Conservation (phyloP, 2,888 invertebrate species). For the Cerastoderma edule region DNA sequence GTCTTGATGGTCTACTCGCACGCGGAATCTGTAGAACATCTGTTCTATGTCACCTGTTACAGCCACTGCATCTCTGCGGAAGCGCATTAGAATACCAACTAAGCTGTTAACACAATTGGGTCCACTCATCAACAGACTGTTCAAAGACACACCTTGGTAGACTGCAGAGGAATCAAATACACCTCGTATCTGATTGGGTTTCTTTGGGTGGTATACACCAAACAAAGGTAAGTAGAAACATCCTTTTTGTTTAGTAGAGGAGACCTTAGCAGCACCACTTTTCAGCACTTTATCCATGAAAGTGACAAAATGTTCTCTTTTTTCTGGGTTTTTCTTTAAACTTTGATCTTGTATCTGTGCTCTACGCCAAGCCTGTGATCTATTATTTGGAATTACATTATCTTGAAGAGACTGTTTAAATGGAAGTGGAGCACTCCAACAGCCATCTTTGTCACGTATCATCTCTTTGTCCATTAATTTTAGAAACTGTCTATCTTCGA, state of each 20-base stretch:
- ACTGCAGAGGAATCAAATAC: conserved; percentile 27
- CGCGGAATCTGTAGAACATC: conserved; percentile 39
- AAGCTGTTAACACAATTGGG: conserved; percentile 29
- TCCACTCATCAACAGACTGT: conserved; percentile 16
- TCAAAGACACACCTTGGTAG: conserved; percentile 25
- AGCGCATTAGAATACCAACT: conserved; percentile 7
- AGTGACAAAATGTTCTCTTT: conserved; percentile 36
- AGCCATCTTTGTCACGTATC: not conserved
- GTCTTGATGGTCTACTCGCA: conserved; percentile 48
- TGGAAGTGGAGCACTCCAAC: conserved; percentile 44
- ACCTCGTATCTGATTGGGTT: conserved; percentile 28
- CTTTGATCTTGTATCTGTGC: conserved; percentile 23
- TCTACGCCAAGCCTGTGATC: conserved; percentile 28
- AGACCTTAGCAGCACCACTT: conserved; percentile 44
- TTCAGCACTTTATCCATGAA: conserved; percentile 47
- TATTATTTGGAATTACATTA: conserved; percentile 43
- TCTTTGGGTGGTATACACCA: conserved; percentile 50
- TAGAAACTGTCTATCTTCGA: conserved; percentile 33
- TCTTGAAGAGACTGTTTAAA: conserved; percentile 24
- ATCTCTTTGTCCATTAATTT: conserved; percentile 36
- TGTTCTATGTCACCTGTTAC: conserved; percentile 35
- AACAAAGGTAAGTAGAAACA: conserved; percentile 61
- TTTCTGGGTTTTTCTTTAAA: conserved; percentile 31
- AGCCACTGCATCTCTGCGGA: conserved; percentile 17
- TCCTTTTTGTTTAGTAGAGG: conserved; percentile 40